These are phyloP conservation scores for Nycticebus coucang DNA, from an alignment of 2,113 vertebrate species.

Conservation along the genomic window DNA sequence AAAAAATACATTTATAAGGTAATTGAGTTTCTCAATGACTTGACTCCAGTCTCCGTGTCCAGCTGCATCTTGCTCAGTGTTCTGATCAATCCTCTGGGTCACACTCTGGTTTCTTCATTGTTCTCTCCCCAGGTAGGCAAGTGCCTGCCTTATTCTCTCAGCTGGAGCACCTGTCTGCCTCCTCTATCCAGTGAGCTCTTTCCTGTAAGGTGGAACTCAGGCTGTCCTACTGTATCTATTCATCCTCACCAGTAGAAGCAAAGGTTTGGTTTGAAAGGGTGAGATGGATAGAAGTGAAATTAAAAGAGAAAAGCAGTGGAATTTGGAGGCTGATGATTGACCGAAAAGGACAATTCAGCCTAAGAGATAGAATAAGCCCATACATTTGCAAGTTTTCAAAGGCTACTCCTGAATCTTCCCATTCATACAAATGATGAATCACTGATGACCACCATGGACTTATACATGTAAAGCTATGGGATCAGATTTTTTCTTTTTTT, in stretches of 20 bases:
- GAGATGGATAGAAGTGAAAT: background rate
- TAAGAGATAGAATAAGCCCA: background rate
- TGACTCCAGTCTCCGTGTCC: background rate
- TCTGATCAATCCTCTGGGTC: background rate
- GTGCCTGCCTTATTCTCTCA: background rate
- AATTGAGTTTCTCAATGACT: background rate
- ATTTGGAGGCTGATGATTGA: background rate
- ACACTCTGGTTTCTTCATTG: background rate
- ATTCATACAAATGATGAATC: background rate
- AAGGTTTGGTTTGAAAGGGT: background rate
- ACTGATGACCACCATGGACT: background rate
- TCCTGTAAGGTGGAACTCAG: background rate
- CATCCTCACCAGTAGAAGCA: background rate
- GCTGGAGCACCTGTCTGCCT: background rate
- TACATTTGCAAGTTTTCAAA: background rate
- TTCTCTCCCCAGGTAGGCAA: background rate
- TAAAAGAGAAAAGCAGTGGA: background rate
- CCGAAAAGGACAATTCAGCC: background rate
- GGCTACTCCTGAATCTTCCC: background rate
- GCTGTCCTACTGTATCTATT: rapidly evolving
- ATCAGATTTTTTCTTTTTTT: background rate
- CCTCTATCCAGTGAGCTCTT: background rate
- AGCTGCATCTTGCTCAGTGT: background rate
- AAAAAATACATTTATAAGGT: background rate
- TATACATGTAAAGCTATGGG: background rate